A percentile compares a stretch with the other conserved stretches of the same genome.
These are phyloP conservation scores for Oreamnos americanus DNA, from an alignment of 2,113 vertebrate species.

Conservation along the genomic window DNA sequence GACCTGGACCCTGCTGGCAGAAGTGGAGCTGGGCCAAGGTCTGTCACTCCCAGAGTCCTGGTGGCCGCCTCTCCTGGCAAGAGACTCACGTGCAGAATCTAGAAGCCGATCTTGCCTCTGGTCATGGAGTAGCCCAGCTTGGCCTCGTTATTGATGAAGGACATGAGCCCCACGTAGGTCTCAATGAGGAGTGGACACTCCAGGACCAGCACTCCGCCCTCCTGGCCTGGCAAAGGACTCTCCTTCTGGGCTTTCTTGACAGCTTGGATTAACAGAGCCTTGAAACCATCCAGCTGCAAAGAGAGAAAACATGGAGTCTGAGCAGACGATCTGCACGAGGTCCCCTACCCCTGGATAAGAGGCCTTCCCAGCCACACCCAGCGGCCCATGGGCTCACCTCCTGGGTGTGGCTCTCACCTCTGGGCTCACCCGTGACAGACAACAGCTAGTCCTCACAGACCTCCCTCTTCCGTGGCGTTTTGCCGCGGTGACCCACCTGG, in stretches of 20 bases:
- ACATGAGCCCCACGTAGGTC: constrained; percentile 97
- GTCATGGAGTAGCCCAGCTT: constrained; percentile 98
- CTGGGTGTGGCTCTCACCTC: rapidly evolving
- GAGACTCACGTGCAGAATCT: not conserved
- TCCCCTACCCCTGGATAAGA: too few species aligned
- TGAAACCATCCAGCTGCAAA: constrained; percentile 91
- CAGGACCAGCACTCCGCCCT: constrained; percentile 88
- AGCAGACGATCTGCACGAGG: not conserved
- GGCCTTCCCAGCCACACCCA: not conserved
- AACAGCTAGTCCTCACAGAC: not conserved
- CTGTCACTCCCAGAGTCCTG: rapidly evolving
- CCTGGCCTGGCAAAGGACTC: constrained; percentile 82
- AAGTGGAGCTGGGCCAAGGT: not conserved
- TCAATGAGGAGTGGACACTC: constrained; percentile 95
- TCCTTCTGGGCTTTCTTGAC: constrained; percentile 96
- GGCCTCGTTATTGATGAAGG: constrained; percentile 98
- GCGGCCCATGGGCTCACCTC: rapidly evolving
- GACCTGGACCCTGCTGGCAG: not conserved
- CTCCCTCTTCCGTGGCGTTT: rapidly evolving
- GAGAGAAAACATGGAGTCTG: not conserved
- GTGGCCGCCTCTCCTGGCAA: not conserved
- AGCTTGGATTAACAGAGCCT: constrained; percentile 91
- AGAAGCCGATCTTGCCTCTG: constrained; percentile 95
- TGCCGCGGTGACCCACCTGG: rapidly evolving
- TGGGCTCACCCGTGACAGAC: rapidly evolving